phyloP scores from a whole-genome alignment of 1,140 invertebrate genomes.

The Drosophila equinoxialis region DNA sequence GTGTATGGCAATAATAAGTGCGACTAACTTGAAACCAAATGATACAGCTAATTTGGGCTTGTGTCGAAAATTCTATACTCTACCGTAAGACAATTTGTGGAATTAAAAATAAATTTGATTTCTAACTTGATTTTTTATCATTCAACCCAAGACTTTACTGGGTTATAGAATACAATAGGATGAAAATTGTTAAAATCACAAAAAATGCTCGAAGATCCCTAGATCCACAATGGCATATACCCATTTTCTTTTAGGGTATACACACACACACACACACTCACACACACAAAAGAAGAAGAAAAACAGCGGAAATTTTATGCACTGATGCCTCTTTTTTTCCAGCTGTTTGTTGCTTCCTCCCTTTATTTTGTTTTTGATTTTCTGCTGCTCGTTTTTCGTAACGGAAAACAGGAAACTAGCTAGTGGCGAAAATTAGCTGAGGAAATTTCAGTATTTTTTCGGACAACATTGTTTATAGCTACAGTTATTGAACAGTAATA shows the following conservation, averaged over 20 bases:
- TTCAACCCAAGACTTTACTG: too few species aligned
- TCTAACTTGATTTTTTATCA: too few species aligned
- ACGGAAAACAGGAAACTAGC: conserved; percentile 67
- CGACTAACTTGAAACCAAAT: not conserved
- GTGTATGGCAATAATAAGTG: not conserved
- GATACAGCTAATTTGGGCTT: not conserved
- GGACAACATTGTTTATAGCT: conserved; percentile 5
- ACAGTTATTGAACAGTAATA: too few species aligned
- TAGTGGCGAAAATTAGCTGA: conserved; percentile 69
- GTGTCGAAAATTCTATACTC: conserved; percentile 15
- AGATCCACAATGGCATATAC: too few species aligned
- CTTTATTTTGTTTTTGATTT: conserved; percentile 36
- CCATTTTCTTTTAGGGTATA: conserved; percentile 22
- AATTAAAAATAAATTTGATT: too few species aligned
- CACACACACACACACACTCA: conserved; percentile 12
- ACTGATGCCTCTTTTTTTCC: conserved; percentile 37
- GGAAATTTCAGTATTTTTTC: conserved; percentile 48
- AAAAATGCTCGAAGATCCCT: too few species aligned
- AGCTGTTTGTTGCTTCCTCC: conserved; percentile 26
- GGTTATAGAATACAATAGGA: too few species aligned
- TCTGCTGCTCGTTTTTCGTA: conserved; percentile 53
- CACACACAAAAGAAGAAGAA: conserved; percentile 15
- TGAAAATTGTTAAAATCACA: too few species aligned
- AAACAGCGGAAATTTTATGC: conserved; percentile 69
- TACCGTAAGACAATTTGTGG: conserved; percentile 17